Evolutionary conservation across 2,888 invertebrate species (phyloP).

Genomic region (Eilema sororculum): DNA sequence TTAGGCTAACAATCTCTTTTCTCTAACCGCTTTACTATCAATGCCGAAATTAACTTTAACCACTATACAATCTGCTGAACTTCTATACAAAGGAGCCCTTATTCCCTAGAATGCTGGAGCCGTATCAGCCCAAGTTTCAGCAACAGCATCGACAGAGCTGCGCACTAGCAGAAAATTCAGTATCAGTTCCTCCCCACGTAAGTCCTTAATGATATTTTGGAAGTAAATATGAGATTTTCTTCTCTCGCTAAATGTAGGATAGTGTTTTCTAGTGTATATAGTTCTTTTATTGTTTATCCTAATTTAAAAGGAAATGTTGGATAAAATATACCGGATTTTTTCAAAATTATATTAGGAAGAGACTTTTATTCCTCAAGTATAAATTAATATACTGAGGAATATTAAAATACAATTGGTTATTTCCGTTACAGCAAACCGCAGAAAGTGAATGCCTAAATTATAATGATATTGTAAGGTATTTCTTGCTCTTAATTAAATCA

Average conservation of each 20-base stretch:
- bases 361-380: background rate
- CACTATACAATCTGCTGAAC: background rate
- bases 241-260: background rate
- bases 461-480: slow-evolving; percentile 56
- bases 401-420: slow-evolving; percentile 14
- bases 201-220: slow-evolving; percentile 50
- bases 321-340: background rate
- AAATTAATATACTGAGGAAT: background rate
- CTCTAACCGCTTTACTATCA: background rate
- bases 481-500: slow-evolving; percentile 33
- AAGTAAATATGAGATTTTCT: too few species aligned
- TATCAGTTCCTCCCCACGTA: slow-evolving; percentile 78
- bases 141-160: slow-evolving; percentile 94
- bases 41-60: background rate
- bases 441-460: slow-evolving; percentile 55
- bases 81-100: slow-evolving; percentile 12
- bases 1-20: background rate
- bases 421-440: slow-evolving; percentile 51
- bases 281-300: background rate
- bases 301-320: background rate
- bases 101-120: slow-evolving; percentile 92
- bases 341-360: background rate
- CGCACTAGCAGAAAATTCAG: slow-evolving; percentile 86
- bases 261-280: background rate
- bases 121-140: slow-evolving; percentile 96